Conservation (phyloP, 2,113 vertebrate genomes). For the Crotalus viridis region DNA sequence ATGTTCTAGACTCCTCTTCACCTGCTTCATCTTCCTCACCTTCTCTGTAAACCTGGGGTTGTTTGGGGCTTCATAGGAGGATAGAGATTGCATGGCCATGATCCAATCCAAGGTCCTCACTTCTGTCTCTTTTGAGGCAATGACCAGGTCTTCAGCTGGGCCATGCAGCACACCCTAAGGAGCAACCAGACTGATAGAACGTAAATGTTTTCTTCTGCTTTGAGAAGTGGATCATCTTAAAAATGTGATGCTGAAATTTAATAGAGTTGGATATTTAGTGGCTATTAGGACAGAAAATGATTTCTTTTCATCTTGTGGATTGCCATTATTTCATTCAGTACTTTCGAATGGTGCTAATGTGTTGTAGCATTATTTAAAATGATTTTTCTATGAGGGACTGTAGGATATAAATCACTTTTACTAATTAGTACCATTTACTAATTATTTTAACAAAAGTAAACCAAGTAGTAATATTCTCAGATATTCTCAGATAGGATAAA, state of each 20-base stretch:
- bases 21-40: not conserved
- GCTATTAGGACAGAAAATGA: not conserved
- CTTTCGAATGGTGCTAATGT: not conserved
- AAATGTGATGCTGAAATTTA: not conserved
- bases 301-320: not conserved
- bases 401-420: not conserved
- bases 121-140: not conserved
- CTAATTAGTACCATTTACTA: not conserved
- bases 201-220: not conserved
- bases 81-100: not conserved
- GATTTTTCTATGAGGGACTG: not conserved
- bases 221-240: not conserved
- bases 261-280: not conserved
- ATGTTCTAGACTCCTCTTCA: not conserved
- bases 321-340: not conserved
- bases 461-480: not conserved
- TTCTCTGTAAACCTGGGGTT: not conserved
- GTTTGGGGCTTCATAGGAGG: not conserved
- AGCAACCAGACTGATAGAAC: not conserved
- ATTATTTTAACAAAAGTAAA: not conserved
- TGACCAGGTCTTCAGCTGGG: not conserved
- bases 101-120: not conserved
- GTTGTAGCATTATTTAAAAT: not conserved
- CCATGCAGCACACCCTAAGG: not conserved
- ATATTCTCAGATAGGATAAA: not conserved